A percentile compares a stretch with the other conserved stretches of the same genome.
These are phyloP conservation scores for Holothuria leucospilota DNA, from an alignment of 53 echinoderm and acorn worm species.

Conservation along the genomic window DNA sequence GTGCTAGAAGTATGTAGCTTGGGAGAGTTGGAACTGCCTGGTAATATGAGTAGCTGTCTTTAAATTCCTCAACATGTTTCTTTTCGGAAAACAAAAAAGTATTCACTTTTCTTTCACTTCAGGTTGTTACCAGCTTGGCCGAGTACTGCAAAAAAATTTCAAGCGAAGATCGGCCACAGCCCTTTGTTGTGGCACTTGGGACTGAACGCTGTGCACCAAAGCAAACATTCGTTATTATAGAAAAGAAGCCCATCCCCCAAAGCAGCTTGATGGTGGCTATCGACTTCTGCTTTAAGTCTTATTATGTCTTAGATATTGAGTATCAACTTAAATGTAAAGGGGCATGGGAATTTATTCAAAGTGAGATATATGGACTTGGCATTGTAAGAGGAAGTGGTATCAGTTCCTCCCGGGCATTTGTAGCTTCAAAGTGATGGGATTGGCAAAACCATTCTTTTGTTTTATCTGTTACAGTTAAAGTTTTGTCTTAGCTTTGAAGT, in stretches of 20 bases:
- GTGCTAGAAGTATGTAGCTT: too few relatives aligned
- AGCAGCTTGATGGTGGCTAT: neutral
- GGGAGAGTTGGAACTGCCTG: too few relatives aligned
- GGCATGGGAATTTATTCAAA: slow-evolving; percentile 26
- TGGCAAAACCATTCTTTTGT: neutral
- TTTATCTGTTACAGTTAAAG: too few relatives aligned
- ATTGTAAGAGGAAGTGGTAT: slow-evolving; percentile 5
- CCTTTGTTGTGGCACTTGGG: slow-evolving; percentile 16
- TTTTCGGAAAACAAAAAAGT: neutral
- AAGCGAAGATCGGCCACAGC: neutral
- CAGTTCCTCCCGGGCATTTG: slow-evolving; percentile 10
- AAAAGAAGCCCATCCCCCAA: neutral
- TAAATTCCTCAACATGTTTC: neutral
- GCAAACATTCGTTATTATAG: slow-evolving; percentile 9
- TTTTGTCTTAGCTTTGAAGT: too few relatives aligned
- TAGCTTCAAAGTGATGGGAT: neutral
- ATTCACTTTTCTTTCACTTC: neutral
- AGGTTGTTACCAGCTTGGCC: neutral
- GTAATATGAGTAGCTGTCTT: too few relatives aligned
- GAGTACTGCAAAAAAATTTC: neutral
- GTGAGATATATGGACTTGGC: slow-evolving; percentile 21
- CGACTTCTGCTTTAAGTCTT: slow-evolving; percentile 16
- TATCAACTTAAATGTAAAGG: slow-evolving; percentile 26
- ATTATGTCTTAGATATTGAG: neutral
- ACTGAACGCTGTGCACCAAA: neutral